A percentile compares a stretch with the other conserved stretches of the same genome.
Conservation (phyloP, 2,797 vertebrate genomes). For the Acanthurus tractus region DNA sequence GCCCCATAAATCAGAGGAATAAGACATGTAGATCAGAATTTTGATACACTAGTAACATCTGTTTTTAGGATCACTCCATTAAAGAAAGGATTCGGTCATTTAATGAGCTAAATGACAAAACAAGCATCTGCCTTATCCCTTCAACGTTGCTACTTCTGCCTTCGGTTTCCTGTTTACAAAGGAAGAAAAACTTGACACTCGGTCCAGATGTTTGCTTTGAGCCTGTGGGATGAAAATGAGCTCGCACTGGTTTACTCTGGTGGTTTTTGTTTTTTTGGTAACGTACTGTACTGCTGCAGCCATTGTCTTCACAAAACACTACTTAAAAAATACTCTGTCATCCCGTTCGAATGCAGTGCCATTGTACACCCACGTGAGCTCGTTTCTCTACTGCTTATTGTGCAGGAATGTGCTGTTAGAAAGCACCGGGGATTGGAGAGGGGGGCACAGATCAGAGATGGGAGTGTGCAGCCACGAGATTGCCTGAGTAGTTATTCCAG, state of each 20-base stretch:
- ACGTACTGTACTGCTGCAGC: constrained; percentile 46
- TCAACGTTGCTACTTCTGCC: background rate
- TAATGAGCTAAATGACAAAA: background rate
- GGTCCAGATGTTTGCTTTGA: constrained; percentile 19
- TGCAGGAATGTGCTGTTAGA: constrained; percentile 37
- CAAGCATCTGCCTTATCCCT: constrained; percentile 6
- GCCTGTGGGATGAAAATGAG: background rate
- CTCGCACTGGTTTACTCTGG: constrained; percentile 27
- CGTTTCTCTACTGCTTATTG: constrained; percentile 12
- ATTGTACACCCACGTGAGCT: constrained; percentile 5
- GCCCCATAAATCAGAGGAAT: background rate
- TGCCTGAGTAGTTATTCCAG: background rate
- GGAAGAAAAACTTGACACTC: constrained; percentile 16
- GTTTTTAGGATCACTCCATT: background rate
- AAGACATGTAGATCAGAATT: background rate
- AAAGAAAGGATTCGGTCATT: background rate
- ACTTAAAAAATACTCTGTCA: constrained; percentile 15
- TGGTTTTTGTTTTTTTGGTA: constrained; percentile 8
- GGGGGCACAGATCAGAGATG: constrained; percentile 12
- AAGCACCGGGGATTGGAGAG: background rate
- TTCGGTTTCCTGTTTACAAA: constrained; percentile 19
- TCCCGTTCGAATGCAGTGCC: constrained; percentile 35
- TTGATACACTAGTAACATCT: background rate
- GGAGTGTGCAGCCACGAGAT: constrained; percentile 8
- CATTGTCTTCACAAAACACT: constrained; percentile 23